Evolutionary conservation across 2,888 invertebrate genomes (phyloP).

Genomic region (Meteorus colon): DNA sequence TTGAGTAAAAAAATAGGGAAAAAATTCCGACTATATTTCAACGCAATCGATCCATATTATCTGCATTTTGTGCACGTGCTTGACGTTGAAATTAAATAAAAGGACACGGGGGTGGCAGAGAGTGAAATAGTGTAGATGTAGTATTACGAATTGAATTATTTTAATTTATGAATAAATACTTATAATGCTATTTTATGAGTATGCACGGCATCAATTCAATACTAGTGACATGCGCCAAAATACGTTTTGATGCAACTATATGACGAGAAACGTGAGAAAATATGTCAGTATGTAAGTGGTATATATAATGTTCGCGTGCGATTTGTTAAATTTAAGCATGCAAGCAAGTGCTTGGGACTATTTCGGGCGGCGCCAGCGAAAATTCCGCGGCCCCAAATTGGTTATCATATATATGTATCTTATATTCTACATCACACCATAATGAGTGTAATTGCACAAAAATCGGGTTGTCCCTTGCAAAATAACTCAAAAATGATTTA

Average conservation of each 20-base stretch:
- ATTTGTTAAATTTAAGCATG: conserved; percentile 33
- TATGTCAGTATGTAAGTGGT: conserved; percentile 33
- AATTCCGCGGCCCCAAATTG: conserved; percentile 71
- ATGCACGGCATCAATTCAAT: neutral
- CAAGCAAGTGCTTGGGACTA: conserved; percentile 56
- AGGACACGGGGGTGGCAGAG: neutral
- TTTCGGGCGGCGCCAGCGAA: conserved; percentile 67
- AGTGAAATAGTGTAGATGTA: neutral
- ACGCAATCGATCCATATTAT: neutral
- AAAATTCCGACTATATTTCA: neutral
- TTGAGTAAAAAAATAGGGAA: neutral
- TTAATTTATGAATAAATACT: neutral
- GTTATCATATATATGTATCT: conserved; percentile 58
- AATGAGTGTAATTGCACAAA: neutral
- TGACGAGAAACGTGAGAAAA: conserved; percentile 3
- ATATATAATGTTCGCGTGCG: conserved; percentile 52
- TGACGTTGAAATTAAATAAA: neutral
- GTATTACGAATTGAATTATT: neutral
- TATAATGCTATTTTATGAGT: neutral
- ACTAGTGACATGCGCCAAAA: neutral
- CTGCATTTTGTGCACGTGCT: neutral
- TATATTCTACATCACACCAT: neutral
- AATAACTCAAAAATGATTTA: neutral
- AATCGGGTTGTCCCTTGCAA: neutral
- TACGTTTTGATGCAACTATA: neutral